Conservation (phyloP, 2,888 invertebrate species). For the Aporophyla nigra region DNA sequence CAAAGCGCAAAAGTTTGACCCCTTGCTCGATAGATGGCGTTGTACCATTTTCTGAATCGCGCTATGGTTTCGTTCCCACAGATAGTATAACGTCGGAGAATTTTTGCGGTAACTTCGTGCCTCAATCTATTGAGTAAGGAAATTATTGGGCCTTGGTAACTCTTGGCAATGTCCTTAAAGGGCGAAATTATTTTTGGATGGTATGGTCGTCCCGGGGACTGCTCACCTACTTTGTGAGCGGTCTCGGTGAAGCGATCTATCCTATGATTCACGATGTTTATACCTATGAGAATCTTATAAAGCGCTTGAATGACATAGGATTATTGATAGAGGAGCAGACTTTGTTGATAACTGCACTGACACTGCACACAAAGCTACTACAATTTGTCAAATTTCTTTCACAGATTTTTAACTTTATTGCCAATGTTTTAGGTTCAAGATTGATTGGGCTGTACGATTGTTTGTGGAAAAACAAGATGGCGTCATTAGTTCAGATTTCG, state of each 20-base stretch:
- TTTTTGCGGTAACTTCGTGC: constrained; percentile 89
- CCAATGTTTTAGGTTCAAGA: no score
- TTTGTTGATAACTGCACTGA: no score
- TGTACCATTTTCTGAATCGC: constrained; percentile 67
- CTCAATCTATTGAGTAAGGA: constrained; percentile 99
- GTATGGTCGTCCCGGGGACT: constrained; percentile 95
- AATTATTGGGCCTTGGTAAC: constrained; percentile 98
- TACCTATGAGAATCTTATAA: no score
- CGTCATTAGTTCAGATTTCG: no score
- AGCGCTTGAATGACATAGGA: no score
- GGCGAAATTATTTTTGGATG: constrained; percentile 93
- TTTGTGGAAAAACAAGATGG: no score
- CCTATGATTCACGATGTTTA: constrained; percentile 72
- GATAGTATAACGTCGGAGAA: background rate
- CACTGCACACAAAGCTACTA: no score
- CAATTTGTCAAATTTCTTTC: no score
- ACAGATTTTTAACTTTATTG: no score
- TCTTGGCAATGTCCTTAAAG: constrained; percentile 94
- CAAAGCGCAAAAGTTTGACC: constrained; percentile 8
- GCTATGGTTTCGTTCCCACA: constrained; percentile 66
- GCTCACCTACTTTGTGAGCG: constrained; percentile 94
- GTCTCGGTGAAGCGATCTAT: constrained; percentile 96
- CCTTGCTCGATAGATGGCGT: constrained; percentile 75
- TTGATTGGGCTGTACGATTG: no score
- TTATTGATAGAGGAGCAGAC: no score